These are phyloP conservation scores for Amblyraja radiata DNA, from an alignment of 2,797 vertebrate genomes.

Conservation along the genomic window DNA sequence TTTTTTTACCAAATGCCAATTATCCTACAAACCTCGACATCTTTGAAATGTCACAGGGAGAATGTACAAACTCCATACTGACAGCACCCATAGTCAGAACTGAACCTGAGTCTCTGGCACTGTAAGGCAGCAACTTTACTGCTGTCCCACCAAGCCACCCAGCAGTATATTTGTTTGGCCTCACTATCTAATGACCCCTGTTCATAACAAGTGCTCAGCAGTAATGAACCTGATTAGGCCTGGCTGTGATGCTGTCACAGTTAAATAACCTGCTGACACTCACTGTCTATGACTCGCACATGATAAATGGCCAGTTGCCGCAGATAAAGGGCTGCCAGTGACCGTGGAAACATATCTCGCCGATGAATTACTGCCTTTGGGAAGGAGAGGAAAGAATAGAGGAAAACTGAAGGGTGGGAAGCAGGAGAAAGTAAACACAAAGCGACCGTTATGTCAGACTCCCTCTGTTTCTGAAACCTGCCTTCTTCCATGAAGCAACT, in stretches of 20 bases:
- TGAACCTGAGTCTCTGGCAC: too few species aligned
- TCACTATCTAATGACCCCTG: background rate
- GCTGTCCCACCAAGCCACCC: too few species aligned
- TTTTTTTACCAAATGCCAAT: too few species aligned
- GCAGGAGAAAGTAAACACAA: background rate
- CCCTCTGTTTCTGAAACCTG: background rate
- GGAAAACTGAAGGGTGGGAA: background rate
- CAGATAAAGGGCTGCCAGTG: slow-evolving; percentile 11
- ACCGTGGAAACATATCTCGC: background rate
- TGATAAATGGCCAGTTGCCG: slow-evolving; percentile 1
- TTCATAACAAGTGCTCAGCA: background rate
- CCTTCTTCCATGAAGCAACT: background rate
- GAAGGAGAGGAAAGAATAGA: background rate
- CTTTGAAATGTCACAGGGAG: too few species aligned
- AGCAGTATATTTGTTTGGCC: background rate
- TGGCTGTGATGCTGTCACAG: background rate
- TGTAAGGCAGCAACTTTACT: too few species aligned
- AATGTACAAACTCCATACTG: too few species aligned
- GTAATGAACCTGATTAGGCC: background rate
- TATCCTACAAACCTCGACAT: too few species aligned
- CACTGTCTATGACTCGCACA: background rate
- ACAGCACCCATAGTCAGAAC: too few species aligned
- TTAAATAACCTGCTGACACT: background rate
- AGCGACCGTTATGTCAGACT: slow-evolving; percentile 6
- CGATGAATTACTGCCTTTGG: slow-evolving; percentile 1